phyloP scores from a whole-genome alignment of 1,140 invertebrate species.

The Psix sp. region DNA sequence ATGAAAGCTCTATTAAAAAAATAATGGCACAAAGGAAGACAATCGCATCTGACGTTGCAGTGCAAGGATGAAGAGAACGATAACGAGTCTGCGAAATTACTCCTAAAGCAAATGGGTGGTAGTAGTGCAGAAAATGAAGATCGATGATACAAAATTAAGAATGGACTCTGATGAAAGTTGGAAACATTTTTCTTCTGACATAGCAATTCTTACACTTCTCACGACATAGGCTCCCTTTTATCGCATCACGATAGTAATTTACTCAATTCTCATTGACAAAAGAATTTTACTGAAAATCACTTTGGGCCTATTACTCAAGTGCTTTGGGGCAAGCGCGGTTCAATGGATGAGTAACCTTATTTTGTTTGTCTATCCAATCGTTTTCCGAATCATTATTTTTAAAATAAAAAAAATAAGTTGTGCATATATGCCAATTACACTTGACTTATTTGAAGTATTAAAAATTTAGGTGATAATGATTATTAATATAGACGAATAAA shows the following conservation, averaged over 20 bases:
- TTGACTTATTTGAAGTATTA: too few species aligned
- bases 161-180: slow-evolving; percentile 42
- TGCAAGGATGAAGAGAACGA: slow-evolving; percentile 11
- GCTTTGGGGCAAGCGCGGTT: too few species aligned
- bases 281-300: too few species aligned
- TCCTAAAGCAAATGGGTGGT: slow-evolving; percentile 25
- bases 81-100: slow-evolving; percentile 36
- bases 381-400: too few species aligned
- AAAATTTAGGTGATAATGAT: too few species aligned
- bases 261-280: too few species aligned
- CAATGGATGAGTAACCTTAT: too few species aligned
- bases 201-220: slow-evolving; percentile 21
- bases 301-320: too few species aligned
- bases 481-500: too few species aligned
- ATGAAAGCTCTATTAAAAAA: not conserved
- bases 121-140: slow-evolving; percentile 45
- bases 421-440: too few species aligned
- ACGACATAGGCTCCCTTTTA: slow-evolving; percentile 4
- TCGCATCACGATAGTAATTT: not conserved
- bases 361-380: too few species aligned
- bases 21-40: not conserved
- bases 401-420: too few species aligned
- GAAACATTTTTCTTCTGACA: slow-evolving; percentile 35
- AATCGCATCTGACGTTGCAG: slow-evolving; percentile 6
- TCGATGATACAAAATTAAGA: slow-evolving; percentile 41